phyloP scores from a whole-genome alignment of 2,113 vertebrate genomes.

The Balaenoptera acutorostrata region DNA sequence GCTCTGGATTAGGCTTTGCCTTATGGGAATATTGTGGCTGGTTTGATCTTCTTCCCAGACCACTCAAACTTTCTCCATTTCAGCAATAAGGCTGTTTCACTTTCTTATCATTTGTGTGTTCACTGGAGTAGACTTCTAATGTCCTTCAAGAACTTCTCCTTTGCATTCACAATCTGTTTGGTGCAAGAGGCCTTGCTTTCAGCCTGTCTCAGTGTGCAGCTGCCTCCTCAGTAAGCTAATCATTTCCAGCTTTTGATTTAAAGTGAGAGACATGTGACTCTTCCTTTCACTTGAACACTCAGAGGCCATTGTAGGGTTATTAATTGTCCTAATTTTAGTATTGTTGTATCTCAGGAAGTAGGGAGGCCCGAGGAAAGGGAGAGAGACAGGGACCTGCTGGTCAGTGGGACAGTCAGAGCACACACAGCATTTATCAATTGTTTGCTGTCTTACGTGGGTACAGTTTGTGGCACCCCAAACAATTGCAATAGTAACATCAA shows the following conservation, averaged over 20 bases:
- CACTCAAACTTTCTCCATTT: background rate
- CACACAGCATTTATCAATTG: rapidly evolving
- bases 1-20: background rate
- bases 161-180: background rate
- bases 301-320: background rate
- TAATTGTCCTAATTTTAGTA: background rate
- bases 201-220: background rate
- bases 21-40: background rate
- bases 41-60: background rate
- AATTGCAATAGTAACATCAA: rapidly evolving
- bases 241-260: background rate
- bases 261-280: too few relatives aligned
- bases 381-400: background rate
- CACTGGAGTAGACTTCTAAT: background rate
- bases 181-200: background rate
- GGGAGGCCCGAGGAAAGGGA: background rate
- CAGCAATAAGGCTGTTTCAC: background rate
- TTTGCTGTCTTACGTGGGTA: background rate
- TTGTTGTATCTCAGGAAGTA: background rate
- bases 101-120: background rate
- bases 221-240: background rate
- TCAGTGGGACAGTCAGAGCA: background rate
- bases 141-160: background rate
- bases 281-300: background rate
- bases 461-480: background rate